phyloP scores from a whole-genome alignment of 2,113 vertebrate species.

The Cottus gobio region DNA sequence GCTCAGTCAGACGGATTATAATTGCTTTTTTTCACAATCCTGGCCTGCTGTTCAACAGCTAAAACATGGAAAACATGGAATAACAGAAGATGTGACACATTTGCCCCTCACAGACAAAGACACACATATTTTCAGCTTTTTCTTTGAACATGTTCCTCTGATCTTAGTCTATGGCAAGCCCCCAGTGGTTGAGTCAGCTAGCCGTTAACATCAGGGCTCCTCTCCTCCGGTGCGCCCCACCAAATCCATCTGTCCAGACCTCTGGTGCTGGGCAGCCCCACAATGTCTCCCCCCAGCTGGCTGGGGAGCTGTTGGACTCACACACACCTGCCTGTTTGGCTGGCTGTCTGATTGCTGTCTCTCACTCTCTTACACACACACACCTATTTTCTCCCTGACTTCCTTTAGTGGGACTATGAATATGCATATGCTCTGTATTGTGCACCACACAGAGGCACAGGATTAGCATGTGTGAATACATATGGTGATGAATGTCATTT shows the following conservation, averaged over 20 bases:
- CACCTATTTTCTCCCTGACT: background rate
- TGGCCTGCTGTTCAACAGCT: slow-evolving; percentile 44
- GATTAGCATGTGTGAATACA: background rate
- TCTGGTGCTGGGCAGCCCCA: slow-evolving; percentile 41
- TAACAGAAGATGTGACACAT: background rate
- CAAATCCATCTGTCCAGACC: slow-evolving; percentile 76
- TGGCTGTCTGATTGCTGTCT: slow-evolving; percentile 28
- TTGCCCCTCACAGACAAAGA: background rate
- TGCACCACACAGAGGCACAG: background rate
- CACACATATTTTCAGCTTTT: background rate
- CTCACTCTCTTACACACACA: slow-evolving; percentile 19
- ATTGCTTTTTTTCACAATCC: slow-evolving; percentile 56
- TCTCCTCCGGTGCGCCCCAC: slow-evolving; percentile 61
- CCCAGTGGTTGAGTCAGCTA: slow-evolving; percentile 56
- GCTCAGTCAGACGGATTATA: slow-evolving; percentile 56
- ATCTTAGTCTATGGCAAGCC: slow-evolving; percentile 1
- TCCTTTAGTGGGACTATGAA: background rate
- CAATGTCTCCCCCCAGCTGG: slow-evolving; percentile 17
- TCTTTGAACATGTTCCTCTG: background rate
- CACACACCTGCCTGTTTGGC: slow-evolving; percentile 48
- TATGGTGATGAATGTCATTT: background rate
- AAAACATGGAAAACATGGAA: slow-evolving; percentile 28
- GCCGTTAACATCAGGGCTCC: slow-evolving; percentile 73
- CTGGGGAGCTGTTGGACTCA: slow-evolving; percentile 42
- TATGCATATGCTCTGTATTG: slow-evolving; percentile 16